Base-by-base conservation (phyloP, 2,113 vertebrate genomes). In the Tichodroma muraria region DNA sequence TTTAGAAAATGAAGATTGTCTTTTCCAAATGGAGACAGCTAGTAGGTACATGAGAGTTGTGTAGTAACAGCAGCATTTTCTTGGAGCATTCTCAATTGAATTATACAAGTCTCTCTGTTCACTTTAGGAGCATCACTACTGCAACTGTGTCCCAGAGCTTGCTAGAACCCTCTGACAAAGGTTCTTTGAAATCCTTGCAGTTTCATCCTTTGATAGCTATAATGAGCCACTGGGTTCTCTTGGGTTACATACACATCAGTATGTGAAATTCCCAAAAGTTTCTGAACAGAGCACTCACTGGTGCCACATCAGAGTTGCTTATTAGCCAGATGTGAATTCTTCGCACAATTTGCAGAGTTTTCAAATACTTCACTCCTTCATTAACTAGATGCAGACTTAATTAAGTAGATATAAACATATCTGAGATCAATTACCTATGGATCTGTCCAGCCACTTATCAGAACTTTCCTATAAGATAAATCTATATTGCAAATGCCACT, bases 21-120 rank as follows among this genome's bases (percentile, higher is more conserved):
- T 79, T 94, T 96, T 93, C 94, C 80, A 92, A 94, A 91, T 50
- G 76, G 73, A 87, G 85, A 65, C 85, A 95, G 93, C 85, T 95
- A 76, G 94, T 94, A 61, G 37, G 59, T 93, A 81, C 42, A 88
- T 42, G 80, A 80, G 61, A 76, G 25, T 38, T 77, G 60, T 57
- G 44, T 66, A 68, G 89, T 52, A 80, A 85, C 80, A 85, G 80
- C 76, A 92, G 56, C 61, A 60, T 93, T 82, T 97, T 95, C 88
- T 88, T 88, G 76, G 70, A 93, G 66, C 44, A 37, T 72, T 84
- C 78, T 89, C 80, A 76, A 7, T 10, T 28, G 59, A 93, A 77
- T 92, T 73, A 68, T n/a, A 80, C 40, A 72, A 85, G 56, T 52
- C 31, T n/a, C 68, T 94, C 76, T 93, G 80, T 65, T 92, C 78